Percentiles rank a stretch among this genome's conserved stretches.
phyloP scores from a whole-genome alignment of 2,113 vertebrate species.

The Callionymus lyra region DNA sequence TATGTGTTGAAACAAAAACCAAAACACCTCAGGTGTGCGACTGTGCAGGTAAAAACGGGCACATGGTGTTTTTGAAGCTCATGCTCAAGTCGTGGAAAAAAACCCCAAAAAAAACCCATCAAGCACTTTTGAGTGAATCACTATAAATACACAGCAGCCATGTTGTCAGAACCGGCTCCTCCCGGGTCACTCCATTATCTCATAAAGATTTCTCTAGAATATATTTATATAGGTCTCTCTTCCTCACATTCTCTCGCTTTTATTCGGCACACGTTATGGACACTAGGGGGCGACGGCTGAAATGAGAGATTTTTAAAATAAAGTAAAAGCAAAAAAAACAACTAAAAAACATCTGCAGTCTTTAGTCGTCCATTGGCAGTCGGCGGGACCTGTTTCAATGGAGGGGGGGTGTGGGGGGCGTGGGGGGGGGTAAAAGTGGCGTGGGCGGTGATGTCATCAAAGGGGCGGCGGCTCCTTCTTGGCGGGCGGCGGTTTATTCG shows the following conservation, averaged over 20 bases:
- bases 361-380: constrained; percentile 86
- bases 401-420: constrained; percentile 44
- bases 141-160: constrained; percentile 99
- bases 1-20: background rate
- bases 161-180: constrained; percentile 70
- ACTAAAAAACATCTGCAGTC: constrained; percentile 82
- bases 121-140: constrained; percentile 98
- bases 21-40: constrained; percentile 6
- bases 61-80: constrained; percentile 83
- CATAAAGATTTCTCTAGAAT: constrained; percentile 56
- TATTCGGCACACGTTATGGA: constrained; percentile 96
- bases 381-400: constrained; percentile 53
- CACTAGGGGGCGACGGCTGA: constrained; percentile 72
- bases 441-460: constrained; percentile 83
- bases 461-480: constrained; percentile 95
- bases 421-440: constrained; percentile 49
- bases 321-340: constrained; percentile 43
- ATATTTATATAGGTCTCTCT: constrained; percentile 76
- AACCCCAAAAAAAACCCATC: too few relatives aligned
- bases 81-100: constrained; percentile 99
- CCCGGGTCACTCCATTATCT: constrained; percentile 94
- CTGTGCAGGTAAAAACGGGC: constrained; percentile 58
- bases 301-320: constrained; percentile 73
- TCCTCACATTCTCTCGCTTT: constrained; percentile 73
- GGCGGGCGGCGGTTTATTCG: constrained; percentile 65